phyloP scores from a whole-genome alignment of 2,797 vertebrate species.

The Parotocinclus haroldoi region DNA sequence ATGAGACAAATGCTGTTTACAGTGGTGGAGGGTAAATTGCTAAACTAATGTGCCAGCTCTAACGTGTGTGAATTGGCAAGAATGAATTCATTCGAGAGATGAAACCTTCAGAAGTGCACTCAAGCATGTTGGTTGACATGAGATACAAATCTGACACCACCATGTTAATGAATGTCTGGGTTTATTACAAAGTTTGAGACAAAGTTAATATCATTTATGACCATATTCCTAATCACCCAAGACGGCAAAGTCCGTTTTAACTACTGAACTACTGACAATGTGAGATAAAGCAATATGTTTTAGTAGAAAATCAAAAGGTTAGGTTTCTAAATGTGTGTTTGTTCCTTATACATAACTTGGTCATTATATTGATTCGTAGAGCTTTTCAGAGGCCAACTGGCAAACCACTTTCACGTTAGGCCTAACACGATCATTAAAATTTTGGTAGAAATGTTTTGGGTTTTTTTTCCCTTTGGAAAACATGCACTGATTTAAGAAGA shows the following conservation, averaged over 20 bases:
- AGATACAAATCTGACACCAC: neutral
- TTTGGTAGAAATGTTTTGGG: slow-evolving; percentile 23
- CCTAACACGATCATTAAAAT: slow-evolving; percentile 12
- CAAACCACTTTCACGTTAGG: slow-evolving; percentile 2
- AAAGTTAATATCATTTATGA: no score
- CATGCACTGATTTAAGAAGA: slow-evolving; percentile 43
- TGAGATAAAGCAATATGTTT: slow-evolving; percentile 40
- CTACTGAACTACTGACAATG: slow-evolving; percentile 33
- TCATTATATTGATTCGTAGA: slow-evolving; percentile 11
- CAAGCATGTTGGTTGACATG: neutral
- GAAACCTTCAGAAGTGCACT: slow-evolving; percentile 1
- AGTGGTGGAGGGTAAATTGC: slow-evolving; percentile 29
- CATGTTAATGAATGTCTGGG: neutral
- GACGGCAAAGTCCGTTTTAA: slow-evolving; percentile 29
- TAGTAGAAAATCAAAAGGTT: neutral
- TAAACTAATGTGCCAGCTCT: neutral
- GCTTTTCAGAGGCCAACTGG: neutral
- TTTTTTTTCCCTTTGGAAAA: slow-evolving; percentile 26
- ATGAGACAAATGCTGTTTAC: slow-evolving; percentile 61
- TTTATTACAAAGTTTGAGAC: neutral
- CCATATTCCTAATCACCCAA: neutral
- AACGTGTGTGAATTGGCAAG: slow-evolving; percentile 1
- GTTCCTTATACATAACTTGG: slow-evolving; percentile 23
- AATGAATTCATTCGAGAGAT: neutral
- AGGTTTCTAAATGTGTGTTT: neutral